Percentiles rank a stretch among this genome's conserved stretches.
Conservation (phyloP, 2,888 invertebrate species). For the Cylloceria caligata region DNA sequence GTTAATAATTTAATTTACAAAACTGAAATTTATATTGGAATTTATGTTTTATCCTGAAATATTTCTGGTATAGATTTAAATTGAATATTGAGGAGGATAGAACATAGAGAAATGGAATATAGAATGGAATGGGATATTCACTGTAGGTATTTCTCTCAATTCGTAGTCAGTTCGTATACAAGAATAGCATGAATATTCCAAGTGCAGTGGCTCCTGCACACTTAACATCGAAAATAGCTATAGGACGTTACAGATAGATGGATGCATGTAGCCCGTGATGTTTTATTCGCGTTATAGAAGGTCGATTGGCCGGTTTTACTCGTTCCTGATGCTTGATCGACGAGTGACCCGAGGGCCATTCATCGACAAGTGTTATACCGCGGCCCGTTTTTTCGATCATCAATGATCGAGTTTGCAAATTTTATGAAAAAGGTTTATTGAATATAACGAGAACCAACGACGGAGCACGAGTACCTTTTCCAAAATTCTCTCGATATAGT, state of each 20-base stretch:
- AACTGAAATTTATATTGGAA: not conserved
- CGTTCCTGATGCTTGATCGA: conserved; percentile 18
- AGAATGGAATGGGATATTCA: not conserved
- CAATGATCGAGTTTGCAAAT: conserved; percentile 2
- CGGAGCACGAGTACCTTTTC: not conserved
- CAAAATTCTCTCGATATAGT: not conserved
- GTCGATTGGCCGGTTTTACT: conserved; percentile 26
- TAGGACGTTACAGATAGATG: conserved; percentile 1
- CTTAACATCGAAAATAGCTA: conserved; percentile 18
- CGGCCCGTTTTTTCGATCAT: conserved; percentile 8
- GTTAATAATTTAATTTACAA: too few species aligned
- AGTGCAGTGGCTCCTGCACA: not conserved
- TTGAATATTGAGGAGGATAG: not conserved
- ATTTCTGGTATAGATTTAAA: not conserved
- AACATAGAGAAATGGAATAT: not conserved
- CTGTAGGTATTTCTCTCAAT: not conserved
- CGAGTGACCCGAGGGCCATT: conserved; percentile 31
- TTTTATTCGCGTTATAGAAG: conserved; percentile 18
- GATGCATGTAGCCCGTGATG: conserved; percentile 17
- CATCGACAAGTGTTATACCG: conserved; percentile 1
- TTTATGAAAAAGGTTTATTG: not conserved
- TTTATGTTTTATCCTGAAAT: not conserved
- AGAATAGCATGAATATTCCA: conserved; percentile 18
- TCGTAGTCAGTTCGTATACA: not conserved
- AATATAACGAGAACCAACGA: conserved; percentile 7